Evolutionary conservation across 2,888 invertebrate species (phyloP).

Genomic region (Conus canariensis): DNA sequence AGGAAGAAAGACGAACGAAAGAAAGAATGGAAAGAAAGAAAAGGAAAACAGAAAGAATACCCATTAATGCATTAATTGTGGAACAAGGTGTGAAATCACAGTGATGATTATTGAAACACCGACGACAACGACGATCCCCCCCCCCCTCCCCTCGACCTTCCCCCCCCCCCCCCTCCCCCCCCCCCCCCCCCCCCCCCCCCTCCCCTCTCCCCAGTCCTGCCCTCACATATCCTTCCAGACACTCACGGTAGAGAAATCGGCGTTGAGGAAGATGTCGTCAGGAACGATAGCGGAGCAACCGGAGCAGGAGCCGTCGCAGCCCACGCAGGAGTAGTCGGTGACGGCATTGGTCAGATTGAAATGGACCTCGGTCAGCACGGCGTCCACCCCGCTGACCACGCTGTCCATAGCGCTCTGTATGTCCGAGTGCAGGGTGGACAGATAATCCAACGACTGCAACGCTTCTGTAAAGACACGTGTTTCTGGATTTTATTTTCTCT

Average conservation of each 20-base stretch:
- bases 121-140: too few relatives aligned
- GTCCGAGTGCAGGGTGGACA: constrained; percentile 34
- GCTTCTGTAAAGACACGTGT: constrained; percentile 23
- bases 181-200: background rate
- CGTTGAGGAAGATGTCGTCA: constrained; percentile 48
- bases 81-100: too few relatives aligned
- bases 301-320: constrained; percentile 49
- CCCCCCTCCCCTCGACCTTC: too few relatives aligned
- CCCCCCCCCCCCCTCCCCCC: background rate
- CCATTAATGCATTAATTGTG: too few relatives aligned
- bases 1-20: background rate
- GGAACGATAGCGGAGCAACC: constrained; percentile 46
- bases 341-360: constrained; percentile 41
- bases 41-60: background rate
- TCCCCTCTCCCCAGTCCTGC: background rate
- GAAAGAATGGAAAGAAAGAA: background rate
- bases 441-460: constrained; percentile 19
- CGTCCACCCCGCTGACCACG: constrained; percentile 14
- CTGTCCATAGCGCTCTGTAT: constrained; percentile 32
- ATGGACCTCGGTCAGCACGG: constrained; percentile 39
- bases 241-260: constrained; percentile 46
- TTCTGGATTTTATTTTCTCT: too few relatives aligned
- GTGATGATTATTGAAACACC: too few relatives aligned
- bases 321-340: constrained; percentile 46
- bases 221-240: background rate